Evolutionary conservation across 2,888 invertebrate genomes (phyloP).

Genomic region (Amblyjoppa proteus): DNA sequence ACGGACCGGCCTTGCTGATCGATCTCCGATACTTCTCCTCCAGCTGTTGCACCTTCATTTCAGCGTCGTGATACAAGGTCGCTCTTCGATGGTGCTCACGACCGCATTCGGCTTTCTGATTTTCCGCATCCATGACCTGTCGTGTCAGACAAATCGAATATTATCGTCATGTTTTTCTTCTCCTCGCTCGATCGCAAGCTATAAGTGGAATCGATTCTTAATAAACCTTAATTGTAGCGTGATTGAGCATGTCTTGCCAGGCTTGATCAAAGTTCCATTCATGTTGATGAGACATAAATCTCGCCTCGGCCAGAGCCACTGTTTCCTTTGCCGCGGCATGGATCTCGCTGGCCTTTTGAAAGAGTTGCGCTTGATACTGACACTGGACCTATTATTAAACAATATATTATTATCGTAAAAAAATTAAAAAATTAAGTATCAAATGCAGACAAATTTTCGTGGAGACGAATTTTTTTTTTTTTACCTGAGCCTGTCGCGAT

Average conservation of each 20-base stretch:
- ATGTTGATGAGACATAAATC: conserved; percentile 90
- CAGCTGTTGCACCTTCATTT: conserved; percentile 91
- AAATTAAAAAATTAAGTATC: not conserved
- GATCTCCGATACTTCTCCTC: conserved; percentile 93
- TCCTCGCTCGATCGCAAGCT: not conserved
- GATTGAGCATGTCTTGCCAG: conserved; percentile 99
- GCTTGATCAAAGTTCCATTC: conserved; percentile 97
- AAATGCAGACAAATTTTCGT: not conserved
- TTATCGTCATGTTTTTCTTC: conserved; percentile 12
- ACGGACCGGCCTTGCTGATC: conserved; percentile 94
- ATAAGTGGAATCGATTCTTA: conserved; percentile 16
- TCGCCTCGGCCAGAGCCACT: conserved; percentile 95
- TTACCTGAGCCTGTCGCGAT: conserved; percentile 90
- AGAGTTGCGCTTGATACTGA: conserved; percentile 95
- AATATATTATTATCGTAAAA: not conserved
- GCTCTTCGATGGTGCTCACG: conserved; percentile 94
- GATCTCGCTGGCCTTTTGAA: conserved; percentile 95
- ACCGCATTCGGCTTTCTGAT: conserved; percentile 94
- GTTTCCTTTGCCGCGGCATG: conserved; percentile 98
- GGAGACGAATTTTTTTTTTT: not conserved
- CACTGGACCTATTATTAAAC: conserved; percentile 88
- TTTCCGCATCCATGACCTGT: conserved; percentile 97
- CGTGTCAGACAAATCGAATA: conserved; percentile 40
- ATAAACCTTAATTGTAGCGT: conserved; percentile 95
- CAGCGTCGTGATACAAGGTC: conserved; percentile 92